Evolutionary conservation across 2,113 vertebrate genomes (phyloP).

Genomic region (Passer domesticus): DNA sequence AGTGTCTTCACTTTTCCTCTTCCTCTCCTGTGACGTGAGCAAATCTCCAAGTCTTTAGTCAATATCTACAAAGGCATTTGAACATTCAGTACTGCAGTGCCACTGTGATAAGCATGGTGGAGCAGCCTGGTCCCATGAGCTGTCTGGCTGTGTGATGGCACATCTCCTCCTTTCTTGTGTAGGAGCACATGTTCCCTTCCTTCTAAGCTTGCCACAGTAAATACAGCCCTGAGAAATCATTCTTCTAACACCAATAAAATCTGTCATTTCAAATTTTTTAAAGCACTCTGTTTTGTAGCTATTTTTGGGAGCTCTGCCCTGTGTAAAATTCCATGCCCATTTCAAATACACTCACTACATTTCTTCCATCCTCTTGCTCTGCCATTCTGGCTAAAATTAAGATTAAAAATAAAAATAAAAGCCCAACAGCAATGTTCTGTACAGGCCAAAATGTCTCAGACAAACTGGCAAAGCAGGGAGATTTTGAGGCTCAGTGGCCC

Average conservation of each 20-base stretch:
- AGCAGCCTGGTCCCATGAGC: background rate
- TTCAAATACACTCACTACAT: constrained; percentile 36
- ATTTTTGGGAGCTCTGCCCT: constrained; percentile 43
- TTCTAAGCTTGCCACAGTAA: constrained; percentile 36
- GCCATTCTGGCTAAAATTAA: constrained; percentile 27
- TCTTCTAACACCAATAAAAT: constrained; percentile 64
- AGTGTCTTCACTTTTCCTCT: background rate
- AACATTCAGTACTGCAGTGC: background rate
- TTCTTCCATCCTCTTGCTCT: constrained; percentile 38
- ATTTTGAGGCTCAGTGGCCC: background rate
- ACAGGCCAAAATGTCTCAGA: background rate
- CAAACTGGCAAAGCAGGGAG: background rate
- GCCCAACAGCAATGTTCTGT: background rate
- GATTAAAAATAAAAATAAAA: constrained; percentile 26
- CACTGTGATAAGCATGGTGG: background rate
- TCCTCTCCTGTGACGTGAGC: background rate
- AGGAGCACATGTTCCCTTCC: background rate
- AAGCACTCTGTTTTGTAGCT: constrained; percentile 32
- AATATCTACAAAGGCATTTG: background rate
- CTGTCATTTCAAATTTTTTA: constrained; percentile 23
- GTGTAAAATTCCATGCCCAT: constrained; percentile 46
- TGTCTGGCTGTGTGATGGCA: background rate
- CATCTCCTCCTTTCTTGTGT: background rate
- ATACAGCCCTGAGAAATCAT: constrained; percentile 29
- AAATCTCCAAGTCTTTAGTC: background rate